These are phyloP conservation scores for Acromyrmex heyeri DNA, from an alignment of 1,140 invertebrate species.

Conservation along the genomic window DNA sequence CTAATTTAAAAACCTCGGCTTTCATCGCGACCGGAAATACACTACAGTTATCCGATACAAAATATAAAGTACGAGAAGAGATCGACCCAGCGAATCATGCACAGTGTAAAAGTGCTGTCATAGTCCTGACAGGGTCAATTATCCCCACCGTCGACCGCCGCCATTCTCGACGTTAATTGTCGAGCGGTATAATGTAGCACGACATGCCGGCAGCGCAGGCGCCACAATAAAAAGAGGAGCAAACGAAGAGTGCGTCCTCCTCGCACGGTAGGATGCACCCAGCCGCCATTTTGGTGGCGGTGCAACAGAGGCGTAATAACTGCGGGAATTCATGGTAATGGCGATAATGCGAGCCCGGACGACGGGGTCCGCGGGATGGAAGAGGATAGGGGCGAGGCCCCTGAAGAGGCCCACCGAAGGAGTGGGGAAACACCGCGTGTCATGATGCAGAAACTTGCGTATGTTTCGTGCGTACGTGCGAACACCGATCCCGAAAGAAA, in stretches of 20 bases:
- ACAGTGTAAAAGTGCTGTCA: slow-evolving; percentile 58
- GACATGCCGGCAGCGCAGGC: slow-evolving; percentile 49
- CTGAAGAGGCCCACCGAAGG: slow-evolving; percentile 54
- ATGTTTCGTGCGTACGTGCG: slow-evolving; percentile 68
- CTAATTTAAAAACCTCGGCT: slow-evolving; percentile 16
- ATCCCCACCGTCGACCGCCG: slow-evolving; percentile 45
- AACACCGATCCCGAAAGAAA: slow-evolving; percentile 67
- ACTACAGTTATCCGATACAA: neutral
- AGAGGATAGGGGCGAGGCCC: slow-evolving; percentile 51
- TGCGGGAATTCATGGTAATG: slow-evolving; percentile 79
- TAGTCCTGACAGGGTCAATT: slow-evolving; percentile 62
- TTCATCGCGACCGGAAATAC: slow-evolving; percentile 31
- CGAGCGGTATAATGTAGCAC: slow-evolving; percentile 35
- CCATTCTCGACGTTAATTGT: slow-evolving; percentile 64
- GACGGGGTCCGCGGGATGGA: slow-evolving; percentile 64
- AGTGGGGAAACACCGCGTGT: slow-evolving; percentile 76
- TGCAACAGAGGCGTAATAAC: slow-evolving; percentile 80
- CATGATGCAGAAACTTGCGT: slow-evolving; percentile 72
- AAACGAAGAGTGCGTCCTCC: slow-evolving; percentile 46
- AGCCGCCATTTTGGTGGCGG: slow-evolving; percentile 79
- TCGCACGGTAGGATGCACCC: slow-evolving; percentile 73
- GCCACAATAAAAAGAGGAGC: slow-evolving; percentile 51
- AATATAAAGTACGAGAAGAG: slow-evolving; percentile 23
- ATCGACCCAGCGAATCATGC: slow-evolving; percentile 46
- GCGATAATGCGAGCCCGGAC: slow-evolving; percentile 73